These are phyloP conservation scores for Drosophila seclusa DNA, from an alignment of 2,888 invertebrate species.

Conservation along the genomic window DNA sequence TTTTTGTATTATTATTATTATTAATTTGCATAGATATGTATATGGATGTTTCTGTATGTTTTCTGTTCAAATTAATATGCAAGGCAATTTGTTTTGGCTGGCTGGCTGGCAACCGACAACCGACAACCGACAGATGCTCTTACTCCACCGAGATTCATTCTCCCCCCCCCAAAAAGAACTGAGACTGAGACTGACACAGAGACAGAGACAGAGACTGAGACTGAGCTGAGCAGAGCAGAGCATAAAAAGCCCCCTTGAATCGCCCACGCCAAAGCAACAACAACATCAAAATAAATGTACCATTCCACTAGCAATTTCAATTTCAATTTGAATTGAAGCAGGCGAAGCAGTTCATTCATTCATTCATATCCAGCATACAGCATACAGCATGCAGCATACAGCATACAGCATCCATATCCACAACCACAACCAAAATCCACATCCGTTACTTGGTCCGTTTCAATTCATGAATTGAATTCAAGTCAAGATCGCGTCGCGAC, in stretches of 20 bases:
- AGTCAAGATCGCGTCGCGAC: constrained; percentile 76
- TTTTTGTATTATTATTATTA: constrained; percentile 45
- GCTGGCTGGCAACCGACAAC: constrained; percentile 24
- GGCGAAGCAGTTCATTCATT: constrained; percentile 32
- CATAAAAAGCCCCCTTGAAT: neutral
- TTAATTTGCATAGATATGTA: constrained; percentile 67
- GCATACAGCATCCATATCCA: neutral
- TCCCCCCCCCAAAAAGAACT: neutral
- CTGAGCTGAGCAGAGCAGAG: neutral
- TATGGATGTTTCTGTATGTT: constrained; percentile 48
- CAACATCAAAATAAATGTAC: neutral
- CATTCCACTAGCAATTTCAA: constrained; percentile 14
- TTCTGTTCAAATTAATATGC: constrained; percentile 68
- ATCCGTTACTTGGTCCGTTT: constrained; percentile 67
- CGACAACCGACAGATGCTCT: neutral
- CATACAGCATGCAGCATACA: neutral
- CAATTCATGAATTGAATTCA: constrained; percentile 63
- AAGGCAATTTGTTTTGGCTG: constrained; percentile 62
- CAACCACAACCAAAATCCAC: constrained; percentile 53
- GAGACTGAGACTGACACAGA: too few relatives aligned
- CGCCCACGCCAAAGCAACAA: constrained; percentile 29
- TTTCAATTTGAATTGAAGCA: constrained; percentile 33
- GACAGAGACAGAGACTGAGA: neutral
- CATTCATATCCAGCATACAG: constrained; percentile 29
- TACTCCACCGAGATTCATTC: constrained; percentile 19